Evolutionary conservation across 2,888 invertebrate species (phyloP), one percentile per base, ranked within the genome.

Genomic region (Eupithecia abbreviata): DNA sequence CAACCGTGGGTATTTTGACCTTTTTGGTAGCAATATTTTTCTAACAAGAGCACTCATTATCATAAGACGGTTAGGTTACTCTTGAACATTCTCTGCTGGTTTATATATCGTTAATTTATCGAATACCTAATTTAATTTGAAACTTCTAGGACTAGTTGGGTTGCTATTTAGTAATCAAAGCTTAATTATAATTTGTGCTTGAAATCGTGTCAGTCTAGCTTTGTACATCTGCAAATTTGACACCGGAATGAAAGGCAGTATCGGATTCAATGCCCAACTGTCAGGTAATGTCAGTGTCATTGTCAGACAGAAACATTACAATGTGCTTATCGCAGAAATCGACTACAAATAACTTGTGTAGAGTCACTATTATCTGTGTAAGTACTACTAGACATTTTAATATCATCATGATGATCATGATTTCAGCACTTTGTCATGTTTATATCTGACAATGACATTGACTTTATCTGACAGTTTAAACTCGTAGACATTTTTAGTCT

Each of bases 231-330:
- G 55, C 41, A 15, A 41, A 55, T 41, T 76, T 70, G 51, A 55
- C 65, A 73, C 45, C 18, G 12, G 51, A 58, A 58, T 41, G 18
- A 58, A 47, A 72, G 55, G 41, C 66, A 71, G 71, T 71, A 43
- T 67, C 62, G 75, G 42, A 66, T 5, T 68, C 66, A 66, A 76
- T 71, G 73, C 73, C 30, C 65, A 67, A 42, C 13, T 71, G 70
- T 68, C 69, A 71, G 67, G 67, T 58, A 71, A 45, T 51, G 13
- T 47, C n/a, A 55, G 58, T 77, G 68, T 62, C 74, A 72, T 30
- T 62, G 42, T 43, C 30, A 62, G 77, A 69, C 58, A 74, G 62
- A 51, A 71, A 77, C 76, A 73, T 66, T 65, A 42, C 41, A 42
- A 42, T 7, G 66, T 15, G 5, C 6, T 13, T 4, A 42, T 10